Base-by-base conservation (phyloP, 2,113 vertebrate genomes). In the Gymnobelideus leadbeateri region DNA sequence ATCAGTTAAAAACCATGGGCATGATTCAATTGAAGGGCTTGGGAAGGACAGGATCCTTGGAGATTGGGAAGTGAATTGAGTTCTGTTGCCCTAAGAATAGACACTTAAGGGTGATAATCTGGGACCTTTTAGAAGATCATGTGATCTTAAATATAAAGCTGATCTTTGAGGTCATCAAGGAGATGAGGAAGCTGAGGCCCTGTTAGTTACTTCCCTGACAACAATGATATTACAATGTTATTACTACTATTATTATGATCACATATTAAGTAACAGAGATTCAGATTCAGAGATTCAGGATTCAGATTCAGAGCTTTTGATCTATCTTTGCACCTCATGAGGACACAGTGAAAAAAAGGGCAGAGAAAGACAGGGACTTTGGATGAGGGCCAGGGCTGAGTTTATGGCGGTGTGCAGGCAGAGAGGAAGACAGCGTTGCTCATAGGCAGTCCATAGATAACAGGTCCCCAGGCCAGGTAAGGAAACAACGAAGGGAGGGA, bases 1-100 rank as follows among this genome's bases (percentile, higher is more conserved):
- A 84, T 84, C 68, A 84, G 68, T 84, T 84, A 84, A 43, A 84
- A 84, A 43, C 68, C 68, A 43, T 84, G 68, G 23, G n/a, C 68
- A 84, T 84, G 68, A 84, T 84, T 84, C 68, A 84, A 84, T 84
- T 84, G 68, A 84, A 84, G 68, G 68, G n/a, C 68, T 84, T 84
- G 68, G 68, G 68, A 84, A 84, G 68, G 68, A 84, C 68, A 84
- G 68, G 68, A 84, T 43, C 68, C n/a, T 84, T 43, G 68, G 68
- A 84, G 68, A 84, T 84, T 84, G 68, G 37, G 37, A 43, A 84
- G n/a, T 43, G 68, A 84, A 84, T 84, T 84, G n/a, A 84, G n/a
- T 84, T 43, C 68, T 23, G 68, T 84, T 84, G 68, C n/a, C 43
- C 68, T 43, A 43, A 84, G n/a, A 84, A 84, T 84, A 84, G 68